Percentiles rank a stretch among this genome's conserved stretches.
Evolutionary conservation across 2,113 vertebrate species (phyloP).

Genomic region (Struthidea cinerea): DNA sequence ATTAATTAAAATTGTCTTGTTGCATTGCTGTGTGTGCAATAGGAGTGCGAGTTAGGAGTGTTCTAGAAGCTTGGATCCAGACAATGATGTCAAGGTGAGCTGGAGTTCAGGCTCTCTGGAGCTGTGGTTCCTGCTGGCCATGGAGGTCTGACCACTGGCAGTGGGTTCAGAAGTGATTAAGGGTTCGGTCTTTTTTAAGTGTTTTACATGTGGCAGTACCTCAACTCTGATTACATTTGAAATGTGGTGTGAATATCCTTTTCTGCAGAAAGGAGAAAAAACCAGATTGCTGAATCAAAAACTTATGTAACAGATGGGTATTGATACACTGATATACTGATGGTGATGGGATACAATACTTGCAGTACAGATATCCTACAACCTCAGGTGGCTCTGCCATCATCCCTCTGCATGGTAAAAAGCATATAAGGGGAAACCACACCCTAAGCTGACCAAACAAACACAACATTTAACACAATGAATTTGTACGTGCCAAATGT

Average conservation of each 20-base stretch:
- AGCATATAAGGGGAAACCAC: not conserved
- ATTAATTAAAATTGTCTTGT: not conserved
- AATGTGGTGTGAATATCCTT: not conserved
- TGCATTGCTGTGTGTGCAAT: not conserved
- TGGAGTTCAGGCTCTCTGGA: not conserved
- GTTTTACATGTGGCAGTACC: not conserved
- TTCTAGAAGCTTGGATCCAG: not conserved
- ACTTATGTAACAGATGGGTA: not conserved
- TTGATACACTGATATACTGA: too few species aligned
- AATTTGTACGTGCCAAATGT: not conserved
- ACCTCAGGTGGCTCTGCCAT: not conserved
- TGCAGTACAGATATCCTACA: not conserved
- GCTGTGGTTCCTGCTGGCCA: not conserved
- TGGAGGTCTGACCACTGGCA: not conserved
- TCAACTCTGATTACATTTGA: not conserved
- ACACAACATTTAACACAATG: not conserved
- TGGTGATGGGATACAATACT: rapidly evolving
- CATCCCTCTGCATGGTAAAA: not conserved
- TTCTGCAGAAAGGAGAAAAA: not conserved
- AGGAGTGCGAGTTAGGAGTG: not conserved
- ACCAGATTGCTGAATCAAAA: not conserved
- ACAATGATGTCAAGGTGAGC: not conserved
- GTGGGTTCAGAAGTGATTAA: not conserved
- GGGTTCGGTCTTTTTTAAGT: not conserved
- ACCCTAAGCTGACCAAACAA: not conserved